A percentile compares a stretch with the other conserved stretches of the same genome.
Conservation (phyloP, 2,888 invertebrate species). For the Lasioglossum leucozonium region DNA sequence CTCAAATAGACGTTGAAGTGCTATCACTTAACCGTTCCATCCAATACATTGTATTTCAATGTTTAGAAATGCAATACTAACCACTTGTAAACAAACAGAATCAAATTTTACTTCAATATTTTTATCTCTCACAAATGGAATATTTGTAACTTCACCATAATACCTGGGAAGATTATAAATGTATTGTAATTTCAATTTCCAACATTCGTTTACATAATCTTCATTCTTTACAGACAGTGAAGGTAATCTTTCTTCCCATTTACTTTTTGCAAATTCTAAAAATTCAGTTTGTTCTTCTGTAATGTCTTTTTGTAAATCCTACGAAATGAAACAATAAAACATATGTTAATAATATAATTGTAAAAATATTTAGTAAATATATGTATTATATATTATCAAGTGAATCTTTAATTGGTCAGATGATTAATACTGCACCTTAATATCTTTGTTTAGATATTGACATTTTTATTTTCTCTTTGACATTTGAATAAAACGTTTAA, state of each 20-base stretch:
- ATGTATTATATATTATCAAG: background rate
- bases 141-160: slow-evolving; percentile 69
- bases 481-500: no score
- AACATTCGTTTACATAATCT: slow-evolving; percentile 67
- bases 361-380: background rate
- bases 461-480: no score
- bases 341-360: background rate
- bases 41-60: background rate
- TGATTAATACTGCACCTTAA: no score
- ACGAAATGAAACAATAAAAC: background rate
- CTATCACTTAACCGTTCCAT: background rate
- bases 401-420: background rate
- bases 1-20: background rate
- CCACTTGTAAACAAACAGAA: slow-evolving; percentile 66
- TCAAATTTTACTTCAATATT: slow-evolving; percentile 65
- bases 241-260: slow-evolving; percentile 65
- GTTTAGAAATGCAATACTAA: slow-evolving; percentile 43
- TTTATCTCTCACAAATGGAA: slow-evolving; percentile 71
- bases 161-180: slow-evolving; percentile 70
- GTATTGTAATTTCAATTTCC: slow-evolving; percentile 68
- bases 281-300: slow-evolving; percentile 74
- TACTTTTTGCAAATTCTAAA: slow-evolving; percentile 68
- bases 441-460: no score
- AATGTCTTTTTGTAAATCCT: slow-evolving; percentile 65
- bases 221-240: slow-evolving; percentile 52